Evolutionary conservation across 2,888 invertebrate genomes (phyloP), one percentile per base, ranked within the genome.

Genomic region (Netelia virgata): DNA sequence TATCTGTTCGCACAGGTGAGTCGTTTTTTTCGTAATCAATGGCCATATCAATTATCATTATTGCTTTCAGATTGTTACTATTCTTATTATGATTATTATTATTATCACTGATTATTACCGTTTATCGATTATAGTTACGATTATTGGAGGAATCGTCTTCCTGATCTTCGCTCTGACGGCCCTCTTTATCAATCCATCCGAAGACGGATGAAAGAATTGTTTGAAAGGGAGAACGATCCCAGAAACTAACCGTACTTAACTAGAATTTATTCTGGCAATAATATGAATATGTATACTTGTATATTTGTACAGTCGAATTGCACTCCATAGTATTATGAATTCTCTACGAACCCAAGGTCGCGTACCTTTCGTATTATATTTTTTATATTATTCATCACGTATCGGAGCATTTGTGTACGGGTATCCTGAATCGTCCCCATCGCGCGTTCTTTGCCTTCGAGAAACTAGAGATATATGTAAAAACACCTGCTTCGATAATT

Each of bases 121-220:
- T 92, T 92, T 91, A 90, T 92, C 3, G 11, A 66, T 96, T 96
- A 87, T 96, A 98, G 99, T 99, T 86, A 99, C 99, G 79, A 96
- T 99, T 90, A 97, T 98, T 91, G 99, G 99, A 89, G 99, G 99
- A 91, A 94, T 99, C 77, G 99, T 99, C 89, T 99, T 99, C 95
- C 95, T 99, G 85, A 94, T 98, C 87, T 99, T 99, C 94, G 99
- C 99, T 0, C 94, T 98, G 79, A 98, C 98, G 86, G 98, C 99
- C 6, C 95, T 99, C 72, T 96, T 98, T 93, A 96, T 98, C 89
- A 97, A 96, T 80, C 98, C 98, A 23, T 95, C 96, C 86, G 95
- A 92, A 75, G 88, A 87, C n/a, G 69, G 80, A 73, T 86, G 83
- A 85, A 79, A 20, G 18, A 16, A 18, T 3, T 20, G 9, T n/a